Conservation (phyloP, 2,797 vertebrate species). For the Xenopus petersii region DNA sequence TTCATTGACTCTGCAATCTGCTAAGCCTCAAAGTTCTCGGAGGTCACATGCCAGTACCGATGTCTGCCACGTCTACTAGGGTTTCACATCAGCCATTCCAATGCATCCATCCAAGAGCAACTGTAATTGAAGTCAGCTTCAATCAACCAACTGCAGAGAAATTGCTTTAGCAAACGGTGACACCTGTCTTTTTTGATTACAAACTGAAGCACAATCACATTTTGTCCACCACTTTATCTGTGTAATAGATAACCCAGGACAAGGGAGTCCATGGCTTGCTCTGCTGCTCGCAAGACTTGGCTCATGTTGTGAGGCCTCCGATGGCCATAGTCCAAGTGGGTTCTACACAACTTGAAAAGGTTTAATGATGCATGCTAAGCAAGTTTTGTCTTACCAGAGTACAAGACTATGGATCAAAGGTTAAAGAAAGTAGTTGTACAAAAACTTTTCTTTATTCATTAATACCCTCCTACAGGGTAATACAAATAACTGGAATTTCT, state of each 20-base stretch:
- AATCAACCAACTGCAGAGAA: slow-evolving; percentile 45
- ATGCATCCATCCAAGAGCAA: slow-evolving; percentile 44
- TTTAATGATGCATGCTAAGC: neutral
- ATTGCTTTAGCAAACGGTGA: slow-evolving; percentile 40
- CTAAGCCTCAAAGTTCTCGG: slow-evolving; percentile 50
- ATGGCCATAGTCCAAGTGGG: neutral
- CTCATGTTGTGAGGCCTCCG: neutral
- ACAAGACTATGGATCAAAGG: neutral
- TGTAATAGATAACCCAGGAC: slow-evolving; percentile 45
- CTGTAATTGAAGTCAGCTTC: slow-evolving; percentile 48
- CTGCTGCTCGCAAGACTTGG: neutral
- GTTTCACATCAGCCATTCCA: slow-evolving; percentile 41
- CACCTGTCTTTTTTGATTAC: slow-evolving; percentile 48
- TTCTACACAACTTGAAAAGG: neutral
- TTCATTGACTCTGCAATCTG: slow-evolving; percentile 44
- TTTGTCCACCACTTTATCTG: slow-evolving; percentile 34
- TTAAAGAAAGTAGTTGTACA: no score
- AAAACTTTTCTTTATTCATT: no score
- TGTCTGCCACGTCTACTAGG: slow-evolving; percentile 29
- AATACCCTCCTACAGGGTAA: no score
- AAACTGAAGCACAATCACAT: slow-evolving; percentile 47
- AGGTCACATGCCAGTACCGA: slow-evolving; percentile 12
- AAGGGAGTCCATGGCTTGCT: slow-evolving; percentile 10
- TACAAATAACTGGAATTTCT: no score
- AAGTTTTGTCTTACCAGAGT: neutral